These are phyloP conservation scores for Rhogogaster chlorosoma DNA, from an alignment of 2,888 invertebrate genomes.

Conservation along the genomic window DNA sequence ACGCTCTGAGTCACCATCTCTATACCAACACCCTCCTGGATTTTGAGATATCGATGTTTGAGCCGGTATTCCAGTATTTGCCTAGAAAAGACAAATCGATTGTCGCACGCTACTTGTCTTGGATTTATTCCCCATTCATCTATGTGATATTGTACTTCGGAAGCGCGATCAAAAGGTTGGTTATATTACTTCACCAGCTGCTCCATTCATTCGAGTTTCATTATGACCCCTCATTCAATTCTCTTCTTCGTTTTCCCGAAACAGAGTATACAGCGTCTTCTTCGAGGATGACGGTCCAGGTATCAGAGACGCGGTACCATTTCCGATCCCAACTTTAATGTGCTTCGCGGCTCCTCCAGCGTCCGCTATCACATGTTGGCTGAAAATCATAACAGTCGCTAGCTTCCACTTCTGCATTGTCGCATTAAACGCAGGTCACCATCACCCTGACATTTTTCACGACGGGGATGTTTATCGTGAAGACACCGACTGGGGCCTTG, in stretches of 20 bases:
- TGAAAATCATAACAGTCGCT: constrained; percentile 79
- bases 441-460: constrained; percentile 89
- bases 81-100: constrained; percentile 80
- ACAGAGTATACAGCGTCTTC: neutral
- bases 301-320: constrained; percentile 68
- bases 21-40: constrained; percentile 89
- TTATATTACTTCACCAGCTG: constrained; percentile 54
- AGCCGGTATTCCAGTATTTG: constrained; percentile 85
- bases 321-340: constrained; percentile 78
- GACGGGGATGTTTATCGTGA: constrained; percentile 86
- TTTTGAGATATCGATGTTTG: constrained; percentile 84
- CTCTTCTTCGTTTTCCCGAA: neutral
- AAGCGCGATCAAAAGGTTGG: constrained; percentile 78
- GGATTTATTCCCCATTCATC: constrained; percentile 79
- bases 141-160: constrained; percentile 74
- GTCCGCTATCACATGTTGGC: constrained; percentile 79
- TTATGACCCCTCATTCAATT: neutral
- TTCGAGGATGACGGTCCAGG: constrained; percentile 12
- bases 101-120: constrained; percentile 79
- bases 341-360: constrained; percentile 70
- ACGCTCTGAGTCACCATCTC: constrained; percentile 88
- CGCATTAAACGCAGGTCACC: constrained; percentile 88
- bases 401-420: constrained; percentile 83
- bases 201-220: neutral
- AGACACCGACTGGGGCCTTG: constrained; percentile 87